Evolutionary conservation across 1,140 invertebrate genomes (phyloP).

Genomic region (Cryptotermes secundus): DNA sequence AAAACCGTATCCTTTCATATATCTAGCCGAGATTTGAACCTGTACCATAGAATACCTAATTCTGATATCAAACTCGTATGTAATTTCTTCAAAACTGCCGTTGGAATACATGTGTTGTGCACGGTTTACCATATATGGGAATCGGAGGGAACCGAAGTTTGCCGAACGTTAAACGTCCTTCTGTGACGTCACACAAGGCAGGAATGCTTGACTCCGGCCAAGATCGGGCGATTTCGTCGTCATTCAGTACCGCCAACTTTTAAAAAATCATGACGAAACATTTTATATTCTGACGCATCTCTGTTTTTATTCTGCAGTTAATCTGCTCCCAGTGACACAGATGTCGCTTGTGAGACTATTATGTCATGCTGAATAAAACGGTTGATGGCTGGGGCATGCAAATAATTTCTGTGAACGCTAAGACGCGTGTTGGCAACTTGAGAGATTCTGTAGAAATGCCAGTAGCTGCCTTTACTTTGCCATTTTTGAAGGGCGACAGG

Average conservation of each 20-base stretch:
- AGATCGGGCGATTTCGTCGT: slow-evolving; percentile 13
- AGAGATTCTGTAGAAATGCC: not conserved
- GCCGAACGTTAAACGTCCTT: slow-evolving; percentile 29
- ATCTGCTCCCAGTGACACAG: not conserved
- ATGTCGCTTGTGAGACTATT: not conserved
- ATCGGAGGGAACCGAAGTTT: slow-evolving; percentile 35
- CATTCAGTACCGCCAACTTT: slow-evolving; percentile 17
- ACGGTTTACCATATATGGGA: slow-evolving; percentile 31
- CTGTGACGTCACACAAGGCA: slow-evolving; percentile 34
- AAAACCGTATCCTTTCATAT: not conserved
- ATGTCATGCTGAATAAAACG: not conserved
- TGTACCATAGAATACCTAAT: not conserved
- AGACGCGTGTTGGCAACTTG: not conserved
- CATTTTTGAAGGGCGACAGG: slow-evolving; percentile 25
- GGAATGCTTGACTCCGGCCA: not conserved
- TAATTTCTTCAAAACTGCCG: not conserved
- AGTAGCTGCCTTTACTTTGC: slow-evolving; percentile 1
- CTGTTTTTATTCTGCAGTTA: not conserved
- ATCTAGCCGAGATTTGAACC: not conserved
- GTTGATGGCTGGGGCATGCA: not conserved
- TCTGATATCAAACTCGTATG: not conserved
- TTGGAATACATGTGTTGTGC: not conserved
- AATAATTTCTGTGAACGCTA: not conserved
- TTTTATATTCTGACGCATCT: not conserved
- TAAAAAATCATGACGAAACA: not conserved